These are phyloP conservation scores for Petrolisthes manimaculis DNA, from an alignment of 2,888 invertebrate genomes.

Conservation along the genomic window DNA sequence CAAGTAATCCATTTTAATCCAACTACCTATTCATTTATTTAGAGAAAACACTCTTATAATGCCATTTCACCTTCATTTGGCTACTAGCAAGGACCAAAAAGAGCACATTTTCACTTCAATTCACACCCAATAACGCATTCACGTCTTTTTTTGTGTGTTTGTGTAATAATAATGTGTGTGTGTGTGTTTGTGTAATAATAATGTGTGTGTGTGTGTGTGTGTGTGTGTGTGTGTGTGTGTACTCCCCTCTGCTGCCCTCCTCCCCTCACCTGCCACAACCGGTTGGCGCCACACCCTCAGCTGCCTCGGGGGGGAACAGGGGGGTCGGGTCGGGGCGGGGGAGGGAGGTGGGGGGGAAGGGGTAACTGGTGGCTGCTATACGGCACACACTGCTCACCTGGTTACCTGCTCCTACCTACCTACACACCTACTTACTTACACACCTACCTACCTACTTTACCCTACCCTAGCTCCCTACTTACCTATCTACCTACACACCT, in stretches of 20 bases:
- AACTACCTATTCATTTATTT: too few relatives aligned
- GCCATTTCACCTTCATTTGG: too few relatives aligned
- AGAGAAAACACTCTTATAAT: too few relatives aligned
- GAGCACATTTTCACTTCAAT: background rate
- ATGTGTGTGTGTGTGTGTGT: constrained; percentile 25
- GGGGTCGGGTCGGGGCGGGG: background rate
- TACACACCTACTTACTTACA: background rate
- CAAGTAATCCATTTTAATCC: background rate
- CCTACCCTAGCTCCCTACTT: too few relatives aligned
- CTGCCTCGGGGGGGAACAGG: constrained; percentile 21
- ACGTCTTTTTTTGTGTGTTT: background rate
- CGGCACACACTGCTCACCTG: background rate
- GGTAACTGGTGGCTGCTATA: too few relatives aligned
- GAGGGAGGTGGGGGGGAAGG: too few relatives aligned
- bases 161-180: background rate
- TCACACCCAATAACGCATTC: background rate
- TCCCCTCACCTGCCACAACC: constrained; percentile 51
- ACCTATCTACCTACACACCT: too few relatives aligned
- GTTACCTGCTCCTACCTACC: background rate
- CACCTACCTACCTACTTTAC: background rate
- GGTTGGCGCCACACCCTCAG: constrained; percentile 44
- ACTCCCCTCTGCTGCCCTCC: constrained; percentile 12
- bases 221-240: constrained; percentile 3
- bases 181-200: constrained; percentile 12
- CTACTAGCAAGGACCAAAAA: too few relatives aligned